Evolutionary conservation across 2,797 vertebrate genomes (phyloP).

Genomic region (Sebastes nivosus): DNA sequence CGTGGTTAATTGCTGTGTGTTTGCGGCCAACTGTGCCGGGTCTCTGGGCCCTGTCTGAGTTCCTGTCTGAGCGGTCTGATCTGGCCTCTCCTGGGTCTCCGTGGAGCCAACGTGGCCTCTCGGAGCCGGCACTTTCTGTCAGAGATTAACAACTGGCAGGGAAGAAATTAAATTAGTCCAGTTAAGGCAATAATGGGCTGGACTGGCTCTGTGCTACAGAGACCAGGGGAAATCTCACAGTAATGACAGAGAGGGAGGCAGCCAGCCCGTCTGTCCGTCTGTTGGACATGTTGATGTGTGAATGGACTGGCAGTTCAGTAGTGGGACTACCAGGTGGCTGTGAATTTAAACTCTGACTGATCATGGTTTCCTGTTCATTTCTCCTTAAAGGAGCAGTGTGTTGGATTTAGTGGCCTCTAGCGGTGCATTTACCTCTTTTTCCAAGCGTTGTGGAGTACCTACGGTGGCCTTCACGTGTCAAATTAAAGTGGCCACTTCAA

Average conservation of each 20-base stretch:
- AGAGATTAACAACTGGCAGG: conserved; percentile 79
- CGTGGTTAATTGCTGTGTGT: conserved; percentile 65
- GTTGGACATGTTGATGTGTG: conserved; percentile 23
- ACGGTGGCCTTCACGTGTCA: no score
- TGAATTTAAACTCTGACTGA: background rate
- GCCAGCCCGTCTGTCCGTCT: conserved; percentile 34
- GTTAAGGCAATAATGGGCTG: conserved; percentile 79
- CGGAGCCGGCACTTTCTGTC: conserved; percentile 71
- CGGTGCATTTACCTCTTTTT: no score
- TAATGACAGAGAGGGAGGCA: conserved; percentile 28
- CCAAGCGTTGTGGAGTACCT: no score
- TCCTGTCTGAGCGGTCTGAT: conserved; percentile 70
- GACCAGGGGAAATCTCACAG: conserved; percentile 53
- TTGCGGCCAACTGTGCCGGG: conserved; percentile 43
- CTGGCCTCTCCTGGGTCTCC: conserved; percentile 68
- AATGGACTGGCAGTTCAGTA: conserved; percentile 1
- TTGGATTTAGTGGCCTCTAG: no score
- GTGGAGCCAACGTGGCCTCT: conserved; percentile 70
- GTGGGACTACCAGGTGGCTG: background rate
- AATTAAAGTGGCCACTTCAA: no score
- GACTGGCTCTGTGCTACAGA: conserved; percentile 59
- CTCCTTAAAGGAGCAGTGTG: no score
- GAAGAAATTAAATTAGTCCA: conserved; percentile 82
- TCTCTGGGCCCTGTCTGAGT: conserved; percentile 53
- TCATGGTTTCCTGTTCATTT: background rate